Evolutionary conservation across 2,888 invertebrate species (phyloP), one percentile per base, ranked within the genome.

Genomic region (Amphipoea oculea): DNA sequence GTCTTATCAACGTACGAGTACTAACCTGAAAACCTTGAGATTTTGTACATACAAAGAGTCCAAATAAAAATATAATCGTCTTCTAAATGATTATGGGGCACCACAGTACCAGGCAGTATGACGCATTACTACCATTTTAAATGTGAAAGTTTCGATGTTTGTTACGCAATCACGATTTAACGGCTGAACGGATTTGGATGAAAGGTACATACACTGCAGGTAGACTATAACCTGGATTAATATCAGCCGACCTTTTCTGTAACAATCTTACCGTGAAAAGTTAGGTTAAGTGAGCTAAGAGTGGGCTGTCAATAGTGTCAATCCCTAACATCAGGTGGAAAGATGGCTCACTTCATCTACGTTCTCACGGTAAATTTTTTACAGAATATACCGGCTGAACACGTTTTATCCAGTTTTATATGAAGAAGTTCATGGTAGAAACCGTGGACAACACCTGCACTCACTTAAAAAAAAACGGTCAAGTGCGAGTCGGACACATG

Each of bases 131-230:
- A 60, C 45, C 29, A n/a, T 29, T 62, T 62, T 29, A 17, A 17
- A 78, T 48, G 66, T 48, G 66, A 78, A 60, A 79, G 60, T 78
- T 42, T 23, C 45, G 2, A 45, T 17, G 40, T 54, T 65, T 40
- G n/a, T 78, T 77, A 45, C 45, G 17, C 11, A 36, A 45, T 77
- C 36, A 45, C 42, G 45, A 20, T 76, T 76, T 36, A 76, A 36
- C 12, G 5, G 36, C 42, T 57, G 20, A 6, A 57, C 45, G 17
- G 36, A 66, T 48, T 78, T 76, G 45, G 36, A 74, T 73, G 23
- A n/a, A 40, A 29, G 40, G 40, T 48, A n/a, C 40, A 17, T 48
- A n/a, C 40, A 23, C 9, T 36, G 7, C 4, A n/a, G 20, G 14
- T 20, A 72, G 9, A 54, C 20, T 51, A n/a, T 20, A 40, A n/a